Base-by-base conservation (phyloP, 2,888 invertebrate genomes). In the Apomyelois bistriatella region DNA sequence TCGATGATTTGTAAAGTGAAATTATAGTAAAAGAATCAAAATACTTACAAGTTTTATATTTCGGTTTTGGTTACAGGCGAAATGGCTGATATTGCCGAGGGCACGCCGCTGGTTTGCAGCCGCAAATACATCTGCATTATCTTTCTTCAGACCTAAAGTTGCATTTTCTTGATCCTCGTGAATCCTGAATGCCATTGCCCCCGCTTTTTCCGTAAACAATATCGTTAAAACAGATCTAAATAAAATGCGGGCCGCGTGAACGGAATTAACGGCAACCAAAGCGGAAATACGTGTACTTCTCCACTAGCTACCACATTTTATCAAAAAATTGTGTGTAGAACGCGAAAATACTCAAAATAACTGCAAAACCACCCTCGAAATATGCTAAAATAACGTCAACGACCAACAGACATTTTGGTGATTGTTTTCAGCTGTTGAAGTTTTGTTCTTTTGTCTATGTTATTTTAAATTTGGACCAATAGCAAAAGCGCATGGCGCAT, bases 81-180 rank as follows among this genome's bases (percentile, higher is more conserved):
- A 91, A 67, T 92, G 91, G 67, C 93, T 92, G 55, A 94, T 83
- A 62, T 92, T 91, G 46, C 94, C 94, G 47, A 95, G 87, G 54
- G 93, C 93, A 58, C 93, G 90, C 65, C 94, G 91, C 79, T 93
- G 94, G 64, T 86, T 84, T 55, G 89, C 84, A 52, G 76, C 70
- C 49, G 85, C 69, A 75, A 87, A 87, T 59, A 87, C 66, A 55
- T 89, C 89, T 60, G 82, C 78, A 70, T 82, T 90, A 59, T 92
- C 92, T 76, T 92, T 92, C 62, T 86, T 84, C 50, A 88, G 79
- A 58, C 86, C 88, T 64, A 90, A 73, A 60, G 89, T 76, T 65
- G 92, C 88, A 83, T 96, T 96, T 85, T 95, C 95, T 79, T 94
- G 93, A 84, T 95, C 95, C 82, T 94, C 93, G 82, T 94, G 94